phyloP scores from a whole-genome alignment of 2,888 invertebrate genomes.

The Apodemia duryi region DNA sequence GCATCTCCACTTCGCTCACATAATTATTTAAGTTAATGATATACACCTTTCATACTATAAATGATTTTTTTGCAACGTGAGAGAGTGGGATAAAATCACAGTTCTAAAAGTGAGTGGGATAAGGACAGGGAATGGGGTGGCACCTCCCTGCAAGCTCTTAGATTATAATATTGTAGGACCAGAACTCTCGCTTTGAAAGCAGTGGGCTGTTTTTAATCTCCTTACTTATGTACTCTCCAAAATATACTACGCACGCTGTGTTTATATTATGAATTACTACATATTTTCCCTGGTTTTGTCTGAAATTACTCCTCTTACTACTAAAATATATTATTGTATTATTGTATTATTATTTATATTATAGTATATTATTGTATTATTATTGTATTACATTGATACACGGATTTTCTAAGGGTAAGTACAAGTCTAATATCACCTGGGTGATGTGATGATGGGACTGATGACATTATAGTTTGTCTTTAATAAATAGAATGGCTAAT shows the following conservation, averaged over 20 bases:
- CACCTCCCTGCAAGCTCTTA: slow-evolving; percentile 42
- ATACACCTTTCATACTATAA: slow-evolving; percentile 65
- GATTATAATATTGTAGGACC: slow-evolving; percentile 49
- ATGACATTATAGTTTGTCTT: too few relatives aligned
- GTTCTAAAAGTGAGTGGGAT: slow-evolving; percentile 34
- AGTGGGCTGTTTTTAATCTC: slow-evolving; percentile 54
- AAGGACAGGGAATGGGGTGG: slow-evolving; percentile 43
- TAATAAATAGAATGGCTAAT: too few relatives aligned
- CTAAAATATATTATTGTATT: too few relatives aligned
- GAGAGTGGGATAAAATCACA: slow-evolving; percentile 37
- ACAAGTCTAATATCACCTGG: too few relatives aligned
- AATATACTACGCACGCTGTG: slow-evolving; percentile 17
- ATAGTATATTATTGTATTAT: too few relatives aligned
- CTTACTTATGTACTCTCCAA: slow-evolving; percentile 49
- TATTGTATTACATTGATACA: too few relatives aligned
- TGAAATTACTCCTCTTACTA: background rate
- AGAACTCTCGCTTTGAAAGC: slow-evolving; percentile 44
- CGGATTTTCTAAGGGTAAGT: too few relatives aligned
- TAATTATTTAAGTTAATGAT: slow-evolving; percentile 78
- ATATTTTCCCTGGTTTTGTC: background rate
- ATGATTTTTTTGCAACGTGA: slow-evolving; percentile 56
- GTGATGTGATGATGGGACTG: too few relatives aligned
- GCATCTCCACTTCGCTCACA: slow-evolving; percentile 45
- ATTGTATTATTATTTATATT: too few relatives aligned
- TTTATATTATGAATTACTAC: background rate